phyloP scores from a whole-genome alignment of 2,113 vertebrate genomes.

The Larimichthys crocea region DNA sequence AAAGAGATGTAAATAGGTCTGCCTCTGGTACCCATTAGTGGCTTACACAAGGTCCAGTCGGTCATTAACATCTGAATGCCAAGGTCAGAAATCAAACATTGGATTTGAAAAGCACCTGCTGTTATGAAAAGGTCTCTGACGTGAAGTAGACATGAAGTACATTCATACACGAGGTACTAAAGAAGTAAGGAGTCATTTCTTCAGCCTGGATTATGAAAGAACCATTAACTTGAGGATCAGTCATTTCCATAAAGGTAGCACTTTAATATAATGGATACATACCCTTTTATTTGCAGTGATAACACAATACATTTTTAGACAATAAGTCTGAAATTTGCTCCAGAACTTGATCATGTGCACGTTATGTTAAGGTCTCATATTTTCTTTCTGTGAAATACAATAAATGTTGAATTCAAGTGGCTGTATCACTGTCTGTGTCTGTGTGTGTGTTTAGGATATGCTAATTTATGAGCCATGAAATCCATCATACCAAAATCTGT shows the following conservation, averaged over 20 bases:
- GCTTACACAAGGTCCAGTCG: background rate
- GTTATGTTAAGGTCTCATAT: too few species aligned
- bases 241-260: background rate
- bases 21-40: background rate
- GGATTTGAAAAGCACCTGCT: constrained; percentile 4
- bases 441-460: background rate
- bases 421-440: background rate
- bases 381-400: background rate
- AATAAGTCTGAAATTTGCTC: constrained; percentile 18
- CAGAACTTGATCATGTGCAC: background rate
- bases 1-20: background rate
- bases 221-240: constrained; percentile 33
- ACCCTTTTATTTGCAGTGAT: constrained; percentile 29
- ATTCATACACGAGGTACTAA: constrained; percentile 33
- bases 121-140: constrained; percentile 37
- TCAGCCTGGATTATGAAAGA: constrained; percentile 45
- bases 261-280: background rate
- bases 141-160: constrained; percentile 12
- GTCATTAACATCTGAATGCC: constrained; percentile 28
- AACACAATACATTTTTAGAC: constrained; percentile 1
- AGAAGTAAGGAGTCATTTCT: constrained; percentile 29
- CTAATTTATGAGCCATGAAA: background rate
- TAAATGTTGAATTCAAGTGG: background rate
- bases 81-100: constrained; percentile 23
- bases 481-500: background rate